phyloP scores from a whole-genome alignment of 2,797 vertebrate species.

The Eospalax fontanierii region DNA sequence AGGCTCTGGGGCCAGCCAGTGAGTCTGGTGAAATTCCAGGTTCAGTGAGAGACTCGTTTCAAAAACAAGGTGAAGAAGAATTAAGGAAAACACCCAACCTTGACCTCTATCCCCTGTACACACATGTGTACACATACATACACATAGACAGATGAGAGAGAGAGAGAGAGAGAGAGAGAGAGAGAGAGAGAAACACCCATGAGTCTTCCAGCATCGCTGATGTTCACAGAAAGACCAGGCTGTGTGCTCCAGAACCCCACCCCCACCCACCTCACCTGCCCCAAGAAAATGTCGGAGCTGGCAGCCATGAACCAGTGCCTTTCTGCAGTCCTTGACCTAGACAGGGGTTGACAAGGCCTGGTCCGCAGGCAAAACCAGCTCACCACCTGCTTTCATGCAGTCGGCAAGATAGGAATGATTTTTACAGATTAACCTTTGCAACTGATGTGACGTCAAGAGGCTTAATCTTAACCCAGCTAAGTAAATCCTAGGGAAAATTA shows the following conservation, averaged over 20 bases:
- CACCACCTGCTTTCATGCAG: not conserved
- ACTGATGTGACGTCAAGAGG: too few species aligned
- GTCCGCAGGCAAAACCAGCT: not conserved
- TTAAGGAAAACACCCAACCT: not conserved
- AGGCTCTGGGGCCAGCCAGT: not conserved
- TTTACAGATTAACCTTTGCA: not conserved
- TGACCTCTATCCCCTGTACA: not conserved
- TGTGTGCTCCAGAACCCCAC: not conserved
- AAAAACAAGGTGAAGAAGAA: not conserved
- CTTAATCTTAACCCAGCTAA: not conserved
- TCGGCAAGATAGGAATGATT: not conserved
- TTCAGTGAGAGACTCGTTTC: not conserved
- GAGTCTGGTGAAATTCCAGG: not conserved
- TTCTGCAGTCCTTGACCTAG: not conserved
- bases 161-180: too few species aligned
- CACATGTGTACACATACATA: not conserved
- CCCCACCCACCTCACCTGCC: too few species aligned
- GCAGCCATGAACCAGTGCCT: not conserved
- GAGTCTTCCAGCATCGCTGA: not conserved
- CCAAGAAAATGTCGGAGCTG: not conserved
- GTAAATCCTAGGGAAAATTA: not conserved
- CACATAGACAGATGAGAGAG: too few species aligned
- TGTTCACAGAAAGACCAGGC: not conserved
- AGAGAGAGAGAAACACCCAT: too few species aligned
- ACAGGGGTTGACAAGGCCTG: not conserved